Conservation (phyloP, 2,888 invertebrate species). For the Baccha elongata region DNA sequence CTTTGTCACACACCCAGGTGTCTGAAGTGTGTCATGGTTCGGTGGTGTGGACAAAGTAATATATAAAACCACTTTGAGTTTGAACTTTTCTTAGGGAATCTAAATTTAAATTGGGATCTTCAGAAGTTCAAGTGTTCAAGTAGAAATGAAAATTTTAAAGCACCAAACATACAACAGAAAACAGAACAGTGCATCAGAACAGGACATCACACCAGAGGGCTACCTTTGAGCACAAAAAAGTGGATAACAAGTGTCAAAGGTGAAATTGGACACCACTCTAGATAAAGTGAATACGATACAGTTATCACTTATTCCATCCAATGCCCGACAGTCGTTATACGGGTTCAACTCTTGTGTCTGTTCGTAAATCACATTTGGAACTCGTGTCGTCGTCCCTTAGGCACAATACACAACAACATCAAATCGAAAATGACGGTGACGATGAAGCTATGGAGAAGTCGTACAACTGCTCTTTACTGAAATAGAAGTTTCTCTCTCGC, state of each 20-base stretch:
- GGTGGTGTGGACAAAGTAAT: neutral
- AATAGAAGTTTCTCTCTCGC: no score
- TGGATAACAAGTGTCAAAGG: slow-evolving; percentile 65
- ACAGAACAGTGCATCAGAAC: no score
- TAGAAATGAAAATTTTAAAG: slow-evolving; percentile 45
- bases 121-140: slow-evolving; percentile 49
- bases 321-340: slow-evolving; percentile 26
- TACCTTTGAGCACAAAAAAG: slow-evolving; percentile 6
- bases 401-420: slow-evolving; percentile 13
- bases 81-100: slow-evolving; percentile 25
- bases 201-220: slow-evolving; percentile 2
- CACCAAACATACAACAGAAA: neutral
- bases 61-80: no score
- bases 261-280: slow-evolving; percentile 62
- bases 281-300: slow-evolving; percentile 24
- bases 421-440: no score
- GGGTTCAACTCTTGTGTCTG: slow-evolving; percentile 53
- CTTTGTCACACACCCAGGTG: slow-evolving; percentile 53
- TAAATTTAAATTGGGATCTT: slow-evolving; percentile 62
- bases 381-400: slow-evolving; percentile 26
- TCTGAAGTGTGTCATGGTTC: slow-evolving; percentile 26
- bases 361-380: slow-evolving; percentile 61
- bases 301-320: slow-evolving; percentile 24
- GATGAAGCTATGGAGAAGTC: slow-evolving; percentile 47
- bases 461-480: slow-evolving; percentile 54